Evolutionary conservation across 2,113 vertebrate genomes (phyloP).

Genomic region (Cyanoramphus novaezelandiae): DNA sequence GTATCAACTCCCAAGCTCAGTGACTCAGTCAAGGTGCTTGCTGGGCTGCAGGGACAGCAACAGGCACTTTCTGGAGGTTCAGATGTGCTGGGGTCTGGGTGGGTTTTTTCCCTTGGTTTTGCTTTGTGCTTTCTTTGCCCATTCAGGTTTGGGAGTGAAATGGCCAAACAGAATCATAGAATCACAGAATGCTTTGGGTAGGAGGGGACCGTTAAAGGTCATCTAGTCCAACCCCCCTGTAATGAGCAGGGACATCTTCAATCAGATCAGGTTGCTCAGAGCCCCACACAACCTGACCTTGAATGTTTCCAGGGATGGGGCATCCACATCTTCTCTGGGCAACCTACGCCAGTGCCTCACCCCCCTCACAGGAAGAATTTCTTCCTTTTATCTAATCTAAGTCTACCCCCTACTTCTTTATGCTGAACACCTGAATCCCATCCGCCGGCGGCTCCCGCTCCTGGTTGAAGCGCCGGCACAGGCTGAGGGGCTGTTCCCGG

Average conservation of each 20-base stretch:
- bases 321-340: background rate
- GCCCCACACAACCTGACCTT: background rate
- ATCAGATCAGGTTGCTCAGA: background rate
- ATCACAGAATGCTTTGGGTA: background rate
- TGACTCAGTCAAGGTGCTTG: rapidly evolving
- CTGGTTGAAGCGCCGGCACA: rapidly evolving
- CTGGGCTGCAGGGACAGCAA: background rate
- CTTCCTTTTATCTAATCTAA: background rate
- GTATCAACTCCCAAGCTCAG: background rate
- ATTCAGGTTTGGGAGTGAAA: background rate
- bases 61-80: background rate
- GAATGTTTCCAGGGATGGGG: background rate
- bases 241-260: background rate
- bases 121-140: no score
- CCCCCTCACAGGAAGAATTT: background rate
- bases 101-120: background rate
- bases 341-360: background rate
- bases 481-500: background rate
- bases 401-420: background rate
- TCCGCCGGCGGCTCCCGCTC: background rate
- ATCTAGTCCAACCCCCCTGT: background rate
- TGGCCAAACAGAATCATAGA: background rate
- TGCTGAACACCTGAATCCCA: background rate
- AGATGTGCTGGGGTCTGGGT: rapidly evolving
- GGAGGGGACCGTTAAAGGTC: background rate